Conservation (phyloP, 2,113 vertebrate genomes). For the Vombatus ursinus region DNA sequence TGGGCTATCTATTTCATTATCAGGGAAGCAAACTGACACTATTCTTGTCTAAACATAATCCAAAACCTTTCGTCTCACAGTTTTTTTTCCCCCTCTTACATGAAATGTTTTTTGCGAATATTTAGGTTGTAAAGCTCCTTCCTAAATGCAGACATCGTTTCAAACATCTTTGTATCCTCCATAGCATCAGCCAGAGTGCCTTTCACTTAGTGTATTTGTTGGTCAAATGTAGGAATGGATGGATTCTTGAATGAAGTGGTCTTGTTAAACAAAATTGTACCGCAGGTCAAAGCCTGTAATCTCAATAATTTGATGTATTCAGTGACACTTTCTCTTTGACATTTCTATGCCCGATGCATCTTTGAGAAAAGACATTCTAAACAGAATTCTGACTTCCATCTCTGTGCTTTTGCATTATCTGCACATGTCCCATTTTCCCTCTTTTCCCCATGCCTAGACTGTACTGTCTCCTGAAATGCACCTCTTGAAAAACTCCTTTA, state of each 20-base stretch:
- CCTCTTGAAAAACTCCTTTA: neutral
- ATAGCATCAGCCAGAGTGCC: neutral
- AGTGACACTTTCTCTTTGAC: neutral
- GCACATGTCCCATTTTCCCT: neutral
- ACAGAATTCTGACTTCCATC: neutral
- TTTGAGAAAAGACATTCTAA: neutral
- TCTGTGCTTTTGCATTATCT: neutral
- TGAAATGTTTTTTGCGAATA: neutral
- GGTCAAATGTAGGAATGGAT: neutral
- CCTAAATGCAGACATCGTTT: neutral
- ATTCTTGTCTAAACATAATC: neutral
- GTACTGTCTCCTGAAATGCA: neutral
- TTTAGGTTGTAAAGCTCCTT: neutral
- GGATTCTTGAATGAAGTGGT: neutral
- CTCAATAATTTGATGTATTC: neutral
- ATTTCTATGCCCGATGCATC: neutral
- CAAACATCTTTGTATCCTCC: neutral
- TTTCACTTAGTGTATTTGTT: neutral
- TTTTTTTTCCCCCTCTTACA: neutral
- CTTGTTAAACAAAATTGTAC: neutral
- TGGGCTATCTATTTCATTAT: neutral
- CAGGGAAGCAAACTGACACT: neutral
- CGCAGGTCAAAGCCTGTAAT: neutral
- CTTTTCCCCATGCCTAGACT: neutral
- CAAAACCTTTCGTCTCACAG: neutral